These are phyloP conservation scores for Halichoerus grypus DNA, from an alignment of 2,113 vertebrate genomes.

Conservation along the genomic window DNA sequence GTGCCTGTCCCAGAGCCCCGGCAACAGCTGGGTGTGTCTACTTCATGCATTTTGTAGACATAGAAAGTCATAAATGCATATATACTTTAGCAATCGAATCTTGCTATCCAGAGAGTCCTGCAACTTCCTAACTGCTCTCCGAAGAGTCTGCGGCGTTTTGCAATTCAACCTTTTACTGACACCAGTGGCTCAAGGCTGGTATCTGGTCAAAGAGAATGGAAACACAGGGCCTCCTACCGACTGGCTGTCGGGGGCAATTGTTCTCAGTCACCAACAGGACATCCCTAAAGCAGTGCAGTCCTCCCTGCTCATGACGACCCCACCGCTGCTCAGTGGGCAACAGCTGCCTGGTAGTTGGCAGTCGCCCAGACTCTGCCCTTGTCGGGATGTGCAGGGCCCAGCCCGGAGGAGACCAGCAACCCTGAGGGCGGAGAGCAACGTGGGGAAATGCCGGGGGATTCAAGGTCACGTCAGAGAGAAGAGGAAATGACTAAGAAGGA, in stretches of 20 bases:
- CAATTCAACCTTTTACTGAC: background rate
- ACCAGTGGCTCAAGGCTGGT: background rate
- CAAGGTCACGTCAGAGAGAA: background rate
- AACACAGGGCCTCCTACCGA: slow-evolving; percentile 28
- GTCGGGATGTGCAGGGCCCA: background rate
- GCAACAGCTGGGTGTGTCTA: background rate
- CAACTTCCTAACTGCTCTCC: background rate
- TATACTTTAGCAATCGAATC: background rate
- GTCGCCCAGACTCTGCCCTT: background rate
- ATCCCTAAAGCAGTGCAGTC: background rate
- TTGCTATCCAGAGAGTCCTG: background rate
- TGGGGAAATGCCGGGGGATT: background rate
- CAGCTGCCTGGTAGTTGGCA: background rate
- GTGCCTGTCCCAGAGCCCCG: background rate
- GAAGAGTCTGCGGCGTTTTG: background rate
- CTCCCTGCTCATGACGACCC: background rate
- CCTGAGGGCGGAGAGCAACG: background rate
- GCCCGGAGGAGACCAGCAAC: background rate
- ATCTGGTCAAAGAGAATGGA: slow-evolving; percentile 22
- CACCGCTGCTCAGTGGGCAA: background rate
- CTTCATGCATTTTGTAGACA: background rate
- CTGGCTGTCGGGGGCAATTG: background rate
- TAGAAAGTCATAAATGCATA: background rate
- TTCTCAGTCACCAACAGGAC: background rate
- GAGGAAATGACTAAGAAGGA: slow-evolving; percentile 41